Conservation (phyloP, 2,888 invertebrate species). For the Agonopterix heracliana region DNA sequence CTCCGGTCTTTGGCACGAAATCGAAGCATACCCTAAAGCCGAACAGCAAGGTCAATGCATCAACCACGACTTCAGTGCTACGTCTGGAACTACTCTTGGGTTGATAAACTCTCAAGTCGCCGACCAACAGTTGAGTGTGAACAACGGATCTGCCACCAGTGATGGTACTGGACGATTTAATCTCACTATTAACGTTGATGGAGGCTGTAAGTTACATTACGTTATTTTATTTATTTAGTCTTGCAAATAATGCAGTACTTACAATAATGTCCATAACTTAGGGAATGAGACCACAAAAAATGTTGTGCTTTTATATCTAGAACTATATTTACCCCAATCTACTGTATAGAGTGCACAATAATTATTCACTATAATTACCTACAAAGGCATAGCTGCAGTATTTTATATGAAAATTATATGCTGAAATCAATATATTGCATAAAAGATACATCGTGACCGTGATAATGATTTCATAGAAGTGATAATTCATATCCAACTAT, state of each 20-base stretch:
- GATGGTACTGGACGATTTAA: slow-evolving; percentile 37
- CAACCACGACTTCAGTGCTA: slow-evolving; percentile 26
- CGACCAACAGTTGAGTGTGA: slow-evolving; percentile 26
- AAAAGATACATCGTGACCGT: too few relatives aligned
- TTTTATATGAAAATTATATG: too few relatives aligned
- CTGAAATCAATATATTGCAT: too few relatives aligned
- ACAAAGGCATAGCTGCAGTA: too few relatives aligned
- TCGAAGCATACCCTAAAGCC: slow-evolving; percentile 45
- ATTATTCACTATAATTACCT: too few relatives aligned
- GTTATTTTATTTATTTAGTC: too few relatives aligned
- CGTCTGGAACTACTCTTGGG: slow-evolving; percentile 21
- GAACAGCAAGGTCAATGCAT: slow-evolving; percentile 45
- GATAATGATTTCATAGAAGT: too few relatives aligned
- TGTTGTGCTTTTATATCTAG: too few relatives aligned
- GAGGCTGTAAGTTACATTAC: slow-evolving; percentile 36
- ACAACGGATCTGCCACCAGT: slow-evolving; percentile 26
- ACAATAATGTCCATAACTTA: background rate
- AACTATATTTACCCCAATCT: too few relatives aligned
- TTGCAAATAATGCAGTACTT: too few relatives aligned
- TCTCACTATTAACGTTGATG: slow-evolving; percentile 15
- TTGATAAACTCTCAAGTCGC: slow-evolving; percentile 33
- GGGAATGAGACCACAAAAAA: too few relatives aligned
- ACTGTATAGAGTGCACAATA: too few relatives aligned
- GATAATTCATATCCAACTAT: background rate
- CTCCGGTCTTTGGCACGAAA: slow-evolving; percentile 45